A percentile compares a stretch with the other conserved stretches of the same genome.
These are phyloP conservation scores for Synanceia verrucosa DNA, from an alignment of 2,797 vertebrate species.

Conservation along the genomic window DNA sequence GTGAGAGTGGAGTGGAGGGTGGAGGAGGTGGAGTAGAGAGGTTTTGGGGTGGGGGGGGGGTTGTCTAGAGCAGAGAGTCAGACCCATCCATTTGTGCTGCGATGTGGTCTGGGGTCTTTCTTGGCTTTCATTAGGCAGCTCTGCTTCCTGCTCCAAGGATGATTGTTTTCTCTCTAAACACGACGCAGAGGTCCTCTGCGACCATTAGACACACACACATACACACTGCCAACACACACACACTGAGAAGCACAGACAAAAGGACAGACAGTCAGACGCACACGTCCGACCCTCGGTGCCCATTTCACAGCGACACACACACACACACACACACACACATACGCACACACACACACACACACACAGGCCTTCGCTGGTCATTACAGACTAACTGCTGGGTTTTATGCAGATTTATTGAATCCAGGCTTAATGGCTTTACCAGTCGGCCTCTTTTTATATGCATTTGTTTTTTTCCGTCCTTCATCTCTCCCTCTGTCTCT, in stretches of 20 bases:
- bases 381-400: slow-evolving; percentile 67
- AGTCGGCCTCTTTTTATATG: slow-evolving; percentile 51
- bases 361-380: slow-evolving; percentile 48
- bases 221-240: neutral
- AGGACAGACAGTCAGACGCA: slow-evolving; percentile 28
- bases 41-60: neutral
- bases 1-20: neutral
- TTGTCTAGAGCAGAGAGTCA: slow-evolving; percentile 26
- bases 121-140: slow-evolving; percentile 65
- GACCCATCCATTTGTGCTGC: slow-evolving; percentile 58
- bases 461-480: slow-evolving; percentile 47
- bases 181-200: slow-evolving; percentile 49
- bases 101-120: slow-evolving; percentile 67
- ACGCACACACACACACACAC: slow-evolving; percentile 29
- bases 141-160: slow-evolving; percentile 71
- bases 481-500: slow-evolving; percentile 42
- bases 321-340: slow-evolving; percentile 11
- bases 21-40: neutral
- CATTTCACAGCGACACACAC: slow-evolving; percentile 21
- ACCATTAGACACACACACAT: slow-evolving; percentile 40
- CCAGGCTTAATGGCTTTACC: slow-evolving; percentile 77
- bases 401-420: slow-evolving; percentile 81
- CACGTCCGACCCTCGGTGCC: slow-evolving; percentile 23
- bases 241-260: slow-evolving; percentile 34
- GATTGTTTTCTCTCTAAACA: slow-evolving; percentile 80